Evolutionary conservation across 2,113 vertebrate genomes (phyloP).

Genomic region (Camelus bactrianus): DNA sequence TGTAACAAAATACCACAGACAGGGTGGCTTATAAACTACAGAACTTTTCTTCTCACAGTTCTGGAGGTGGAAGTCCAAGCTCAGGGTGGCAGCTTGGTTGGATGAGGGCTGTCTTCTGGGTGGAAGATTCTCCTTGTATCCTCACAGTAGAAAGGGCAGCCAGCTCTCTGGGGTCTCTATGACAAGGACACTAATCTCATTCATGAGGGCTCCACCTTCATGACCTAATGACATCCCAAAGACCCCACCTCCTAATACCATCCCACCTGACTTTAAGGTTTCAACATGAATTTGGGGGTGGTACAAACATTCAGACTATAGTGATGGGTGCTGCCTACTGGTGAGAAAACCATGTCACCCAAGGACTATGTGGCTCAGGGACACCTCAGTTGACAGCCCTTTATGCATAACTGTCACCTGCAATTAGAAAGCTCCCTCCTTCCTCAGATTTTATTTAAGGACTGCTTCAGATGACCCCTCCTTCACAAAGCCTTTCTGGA

Average conservation of each 20-base stretch:
- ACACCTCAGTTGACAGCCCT: neutral
- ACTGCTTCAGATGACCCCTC: neutral
- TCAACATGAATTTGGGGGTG: no score
- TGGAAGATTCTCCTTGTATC: neutral
- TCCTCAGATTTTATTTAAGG: neutral
- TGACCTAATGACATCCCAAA: neutral
- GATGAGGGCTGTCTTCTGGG: neutral
- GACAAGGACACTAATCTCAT: neutral
- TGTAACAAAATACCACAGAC: neutral
- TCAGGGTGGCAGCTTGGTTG: neutral
- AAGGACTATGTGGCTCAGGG: neutral
- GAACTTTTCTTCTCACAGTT: neutral
- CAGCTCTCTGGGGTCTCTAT: neutral
- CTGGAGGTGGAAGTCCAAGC: neutral
- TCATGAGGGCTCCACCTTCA: neutral
- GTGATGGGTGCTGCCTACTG: neutral
- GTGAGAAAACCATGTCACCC: neutral
- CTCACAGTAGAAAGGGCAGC: neutral
- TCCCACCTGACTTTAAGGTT: neutral
- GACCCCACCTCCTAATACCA: neutral
- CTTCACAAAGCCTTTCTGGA: neutral
- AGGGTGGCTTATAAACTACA: neutral
- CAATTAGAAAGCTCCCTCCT: neutral
- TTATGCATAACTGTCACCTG: neutral
- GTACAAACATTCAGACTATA: neutral